Evolutionary conservation across 2,888 invertebrate genomes (phyloP), one percentile per base, ranked within the genome.

Genomic region (Coelinius sp.): DNA sequence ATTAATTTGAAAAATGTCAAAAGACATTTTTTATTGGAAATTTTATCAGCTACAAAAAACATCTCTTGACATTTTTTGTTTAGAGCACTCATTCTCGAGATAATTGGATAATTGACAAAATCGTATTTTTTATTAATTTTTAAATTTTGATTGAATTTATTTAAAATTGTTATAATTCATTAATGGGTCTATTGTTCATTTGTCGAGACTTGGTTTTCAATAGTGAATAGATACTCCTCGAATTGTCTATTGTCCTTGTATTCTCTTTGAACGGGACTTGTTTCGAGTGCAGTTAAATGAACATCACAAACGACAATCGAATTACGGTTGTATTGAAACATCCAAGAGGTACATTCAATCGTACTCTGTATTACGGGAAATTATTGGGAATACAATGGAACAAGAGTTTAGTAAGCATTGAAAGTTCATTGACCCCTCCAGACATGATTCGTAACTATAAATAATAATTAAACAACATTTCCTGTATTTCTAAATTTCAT

Each of bases 271-370:
- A 17, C 35, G 17, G 7, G 59, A 22, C 20, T 59, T 35, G 59
- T 59, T 59, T 59, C 59, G 59, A 59, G 59, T 59, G 20, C 17
- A 59, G 59, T 20, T 59, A 59, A 59, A 59, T 35, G 59, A 59
- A 31, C 59, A 59, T 59, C 59, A 59, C 31, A 59, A 59, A 59
- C 59, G 59, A 35, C 59, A 59, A 59, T 59, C 59, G 35, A 59
- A 59, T 59, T 59, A 35, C 59, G 10, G 59, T 31, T n/a, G 17
- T 35, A 59, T 17, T 59, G 35, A 35, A 59, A 59, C 59, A 31
- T 59, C 27, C 53, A 53, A 24, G 31, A 20, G 31, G 31, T 27
- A 59, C 59, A 59, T 59, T 59, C 35, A 59, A 59, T 59, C 59
- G 59, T 8, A 35, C 35, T 35, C 53, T 53, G 31, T 31, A 35